Percentiles rank a stretch among this genome's conserved stretches.
These are phyloP conservation scores for Sebastes schlegelii DNA, from an alignment of 2,113 vertebrate genomes.

Conservation along the genomic window DNA sequence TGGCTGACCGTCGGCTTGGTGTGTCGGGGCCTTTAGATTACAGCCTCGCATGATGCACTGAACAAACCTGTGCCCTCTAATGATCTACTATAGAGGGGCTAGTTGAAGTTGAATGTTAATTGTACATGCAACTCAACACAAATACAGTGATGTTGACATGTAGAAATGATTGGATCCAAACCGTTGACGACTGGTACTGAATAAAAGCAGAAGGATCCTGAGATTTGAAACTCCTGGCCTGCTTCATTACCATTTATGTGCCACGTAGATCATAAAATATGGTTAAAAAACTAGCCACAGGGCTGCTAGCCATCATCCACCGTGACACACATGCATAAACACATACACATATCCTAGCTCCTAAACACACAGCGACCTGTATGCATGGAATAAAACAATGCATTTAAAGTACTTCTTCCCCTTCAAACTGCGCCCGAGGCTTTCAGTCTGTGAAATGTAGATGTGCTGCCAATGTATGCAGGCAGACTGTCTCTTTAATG, in stretches of 20 bases:
- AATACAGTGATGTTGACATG: background rate
- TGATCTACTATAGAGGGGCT: background rate
- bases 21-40: background rate
- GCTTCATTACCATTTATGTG: background rate
- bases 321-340: background rate
- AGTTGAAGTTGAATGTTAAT: background rate
- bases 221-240: background rate
- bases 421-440: constrained; percentile 6
- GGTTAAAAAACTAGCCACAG: background rate
- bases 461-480: constrained; percentile 15
- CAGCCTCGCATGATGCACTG: background rate
- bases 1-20: too few relatives aligned
- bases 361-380: background rate
- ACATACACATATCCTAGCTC: background rate
- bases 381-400: background rate
- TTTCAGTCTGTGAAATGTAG: background rate
- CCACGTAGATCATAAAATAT: background rate
- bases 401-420: background rate
- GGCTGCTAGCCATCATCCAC: background rate
- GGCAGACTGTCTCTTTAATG: constrained; percentile 54
- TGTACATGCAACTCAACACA: background rate
- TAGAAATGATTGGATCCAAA: background rate
- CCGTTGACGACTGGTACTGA: background rate
- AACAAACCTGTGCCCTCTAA: constrained; percentile 3
- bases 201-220: background rate